Evolutionary conservation across 2,888 invertebrate species (phyloP), one percentile per base, ranked within the genome.

Genomic region (Drosophila greeni): DNA sequence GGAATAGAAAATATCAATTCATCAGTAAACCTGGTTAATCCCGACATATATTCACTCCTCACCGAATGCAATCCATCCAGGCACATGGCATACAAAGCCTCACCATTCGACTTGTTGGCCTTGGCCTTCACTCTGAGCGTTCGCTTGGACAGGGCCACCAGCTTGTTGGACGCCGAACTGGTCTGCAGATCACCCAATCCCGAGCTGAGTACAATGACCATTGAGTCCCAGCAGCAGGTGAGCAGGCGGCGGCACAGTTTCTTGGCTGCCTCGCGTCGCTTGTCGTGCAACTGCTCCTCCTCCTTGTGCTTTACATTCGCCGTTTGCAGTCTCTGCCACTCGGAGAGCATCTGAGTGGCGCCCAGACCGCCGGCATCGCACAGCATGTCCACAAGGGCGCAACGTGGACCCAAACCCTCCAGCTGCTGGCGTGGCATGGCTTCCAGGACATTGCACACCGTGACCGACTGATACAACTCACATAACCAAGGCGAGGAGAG

Each of bases 401-500:
- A 89, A 4, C 89, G 85, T 8, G 80, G 75, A 2, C 76, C 82
- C 12, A 66, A 82, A 3, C 84, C 84, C 7, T 88, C 86, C 49
- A 86, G 65, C 55, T 88, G 87, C n/a, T 86, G 86, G 6, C 76
- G 70, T 12, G 81, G 70, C 73, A 89, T 80, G 12, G 82, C 73
- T 36, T 88, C 88, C 53, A 89, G 64, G 2, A 88, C 83, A 74
- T 89, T 89, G 58, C 91, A 91, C 0, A 94, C 92, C 5, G 97
- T 90, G 2, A 97, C 93, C 85, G 94, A 95, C 81, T 96, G 96
- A 86, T 97, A 98, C 8, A 98, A 90, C 85, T 98, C 97, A 34
- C 95, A 93, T 3, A 98, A 91, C 98, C 98, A 98, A 0, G 95
- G 94, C 0, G 96, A 95, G 0, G 97, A 97, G 11, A 98, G 91